phyloP scores from a whole-genome alignment of 2,888 invertebrate genomes.

The Pedicia rivosa region DNA sequence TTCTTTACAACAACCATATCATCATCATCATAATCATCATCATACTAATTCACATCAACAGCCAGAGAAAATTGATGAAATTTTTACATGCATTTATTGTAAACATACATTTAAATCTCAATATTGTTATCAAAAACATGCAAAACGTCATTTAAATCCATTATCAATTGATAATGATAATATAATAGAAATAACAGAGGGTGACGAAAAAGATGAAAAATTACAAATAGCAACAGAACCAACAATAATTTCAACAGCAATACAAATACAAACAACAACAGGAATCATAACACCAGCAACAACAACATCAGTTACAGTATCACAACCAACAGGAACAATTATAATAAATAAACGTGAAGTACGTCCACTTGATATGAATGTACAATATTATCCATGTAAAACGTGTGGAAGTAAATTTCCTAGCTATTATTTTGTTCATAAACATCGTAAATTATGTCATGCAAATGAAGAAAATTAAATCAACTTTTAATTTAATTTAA shows the following conservation, averaged over 20 bases:
- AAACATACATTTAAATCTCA: slow-evolving; percentile 69
- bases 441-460: slow-evolving; percentile 76
- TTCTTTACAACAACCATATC: neutral
- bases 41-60: slow-evolving; percentile 2
- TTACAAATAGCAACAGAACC: no score
- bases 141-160: slow-evolving; percentile 49
- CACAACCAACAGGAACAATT: slow-evolving; percentile 10
- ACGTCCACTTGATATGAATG: slow-evolving; percentile 52
- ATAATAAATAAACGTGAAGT: slow-evolving; percentile 37
- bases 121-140: slow-evolving; percentile 72
- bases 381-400: slow-evolving; percentile 87
- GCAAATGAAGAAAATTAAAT: slow-evolving; percentile 30
- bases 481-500: neutral
- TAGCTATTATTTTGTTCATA: slow-evolving; percentile 86
- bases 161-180: slow-evolving; percentile 30
- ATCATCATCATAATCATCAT: neutral
- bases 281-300: neutral
- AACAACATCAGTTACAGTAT: slow-evolving; percentile 1
- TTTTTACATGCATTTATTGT: slow-evolving; percentile 57
- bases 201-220: slow-evolving; percentile 2
- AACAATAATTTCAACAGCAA: slow-evolving; percentile 1
- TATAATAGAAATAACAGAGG: slow-evolving; percentile 3
- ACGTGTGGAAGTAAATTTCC: slow-evolving; percentile 86
- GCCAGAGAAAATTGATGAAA: slow-evolving; percentile 21
- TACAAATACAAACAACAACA: neutral